Evolutionary conservation across 2,888 invertebrate genomes (phyloP), one percentile per base, ranked within the genome.

Genomic region (Meandrusa payeni): DNA sequence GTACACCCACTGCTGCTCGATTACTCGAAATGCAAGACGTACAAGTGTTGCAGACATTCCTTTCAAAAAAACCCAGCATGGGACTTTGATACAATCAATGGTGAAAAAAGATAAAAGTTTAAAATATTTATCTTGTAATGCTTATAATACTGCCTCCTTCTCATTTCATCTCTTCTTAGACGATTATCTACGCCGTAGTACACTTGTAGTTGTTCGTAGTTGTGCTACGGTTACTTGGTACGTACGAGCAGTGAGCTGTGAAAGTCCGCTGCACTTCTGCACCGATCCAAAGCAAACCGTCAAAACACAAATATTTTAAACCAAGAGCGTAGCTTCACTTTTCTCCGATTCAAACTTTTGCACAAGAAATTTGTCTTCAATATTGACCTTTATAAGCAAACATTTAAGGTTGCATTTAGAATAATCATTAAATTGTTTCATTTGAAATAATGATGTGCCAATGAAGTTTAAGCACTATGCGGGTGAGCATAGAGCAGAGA

Each of bases 261-360:
- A 64, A 61, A 58, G 64, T 51, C 54, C 55, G 55, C 57, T 65
- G 70, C 68, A 65, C 57, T 58, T 58, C 62, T 63, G 62, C 61
- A 56, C 59, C 58, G 66, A 59, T 64, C 62, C 69, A 69, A 72
- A 74, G 70, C 67, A 69, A 75, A 74, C 69, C 74, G 64, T 69
- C 69, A 69, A 68, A 73, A 75, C 73, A 76, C 74, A 72, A 79
- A 81, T 81, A 78, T 78, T 76, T 80, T 72, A 78, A 64, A 57
- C 55, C 58, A 59, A 64, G 66, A 69, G 62, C 64, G 62, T 59
- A 69, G 72, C 71, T 71, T 74, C 69, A 70, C 74, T 78, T 78
- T 77, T 76, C 76, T 77, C 74, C 74, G 73, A 76, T 71, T 70
- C 69, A 60, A 61, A 52, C 64, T 65, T 67, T 61, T 59, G 53